Conservation (phyloP, 2,797 vertebrate genomes). For the Enteromius trimaculatus region DNA sequence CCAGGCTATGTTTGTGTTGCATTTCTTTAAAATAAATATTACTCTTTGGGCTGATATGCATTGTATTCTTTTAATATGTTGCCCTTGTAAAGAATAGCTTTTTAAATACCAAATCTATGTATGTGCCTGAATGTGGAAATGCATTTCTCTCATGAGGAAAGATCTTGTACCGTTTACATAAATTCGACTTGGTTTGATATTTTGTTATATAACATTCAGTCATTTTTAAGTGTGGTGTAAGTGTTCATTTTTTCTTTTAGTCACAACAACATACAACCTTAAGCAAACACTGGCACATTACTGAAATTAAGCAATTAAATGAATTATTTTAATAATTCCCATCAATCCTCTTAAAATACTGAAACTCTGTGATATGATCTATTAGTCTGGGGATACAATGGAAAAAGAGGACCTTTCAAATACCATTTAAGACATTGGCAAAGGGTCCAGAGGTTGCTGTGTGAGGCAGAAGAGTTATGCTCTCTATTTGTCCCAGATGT, state of each 20-base stretch:
- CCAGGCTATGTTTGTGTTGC: no score
- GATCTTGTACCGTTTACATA: neutral
- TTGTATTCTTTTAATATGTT: neutral
- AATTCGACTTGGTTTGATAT: neutral
- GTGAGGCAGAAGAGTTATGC: constrained; percentile 25
- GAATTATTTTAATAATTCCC: constrained; percentile 11
- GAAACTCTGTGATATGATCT: neutral
- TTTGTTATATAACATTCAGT: neutral
- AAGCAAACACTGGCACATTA: neutral
- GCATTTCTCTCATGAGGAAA: neutral
- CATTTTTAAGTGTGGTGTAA: neutral
- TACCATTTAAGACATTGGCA: constrained; percentile 29
- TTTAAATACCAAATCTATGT: neutral
- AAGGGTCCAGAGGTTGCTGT: constrained; percentile 20
- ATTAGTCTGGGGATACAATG: neutral
- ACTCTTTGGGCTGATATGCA: neutral
- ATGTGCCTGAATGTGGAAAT: neutral
- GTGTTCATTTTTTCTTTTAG: neutral
- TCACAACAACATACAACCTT: neutral
- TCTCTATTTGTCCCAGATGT: constrained; percentile 46
- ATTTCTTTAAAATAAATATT: neutral
- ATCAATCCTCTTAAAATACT: constrained; percentile 9
- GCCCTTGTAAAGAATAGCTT: neutral
- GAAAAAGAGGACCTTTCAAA: constrained; percentile 38
- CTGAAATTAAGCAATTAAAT: constrained; percentile 18